Base-by-base conservation (phyloP, 2,113 vertebrate species). In the Garra rufa region DNA sequence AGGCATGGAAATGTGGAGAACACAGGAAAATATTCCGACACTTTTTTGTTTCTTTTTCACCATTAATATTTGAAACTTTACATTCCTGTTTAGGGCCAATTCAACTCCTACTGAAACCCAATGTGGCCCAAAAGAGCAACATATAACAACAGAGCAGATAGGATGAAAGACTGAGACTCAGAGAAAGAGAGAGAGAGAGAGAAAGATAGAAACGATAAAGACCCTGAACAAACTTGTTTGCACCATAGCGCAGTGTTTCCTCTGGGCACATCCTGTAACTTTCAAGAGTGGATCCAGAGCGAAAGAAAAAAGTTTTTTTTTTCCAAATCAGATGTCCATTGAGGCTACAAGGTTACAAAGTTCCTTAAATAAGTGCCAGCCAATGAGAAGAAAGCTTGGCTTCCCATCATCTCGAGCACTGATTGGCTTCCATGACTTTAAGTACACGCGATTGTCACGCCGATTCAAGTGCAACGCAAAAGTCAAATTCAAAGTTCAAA, bases 391-490 rank as follows among this genome's bases (percentile, higher is more conserved):
- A 61, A 61, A 74, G 63, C 76, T 59, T 71, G 26, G 38, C 43
- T 74, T 76, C 43, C 55, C 41, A 14, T 19, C 26, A 83, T 44
- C 55, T 57, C 38, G 8, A 73, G 15, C 81, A 26, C 17, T 65
- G 59, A 17, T 44, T 71, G 83, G 81, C 69, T 82, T 80, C 61
- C 75, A 13, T 81, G 65, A 70, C 14, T 44, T 57, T 34, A 50
- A 65, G 70, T 30, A 46, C 55, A 63, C 4, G 63, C 83, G 86
- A 91, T 88, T 91, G 87, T 91, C 87, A 84, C 82, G 67, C 82
- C 24, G 79, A 88, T 77, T 86, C 65, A 85, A 88, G 88, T 88
- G 87, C 86, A 87, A 89, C 67, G 21, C 73, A 88, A 86, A 70
- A 59, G 63, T 88, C 82, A 84, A 81, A 48, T 65, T 84, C 76